Base-by-base conservation (phyloP, 2,888 invertebrate species). In the Leptarthrus brevirostris region DNA sequence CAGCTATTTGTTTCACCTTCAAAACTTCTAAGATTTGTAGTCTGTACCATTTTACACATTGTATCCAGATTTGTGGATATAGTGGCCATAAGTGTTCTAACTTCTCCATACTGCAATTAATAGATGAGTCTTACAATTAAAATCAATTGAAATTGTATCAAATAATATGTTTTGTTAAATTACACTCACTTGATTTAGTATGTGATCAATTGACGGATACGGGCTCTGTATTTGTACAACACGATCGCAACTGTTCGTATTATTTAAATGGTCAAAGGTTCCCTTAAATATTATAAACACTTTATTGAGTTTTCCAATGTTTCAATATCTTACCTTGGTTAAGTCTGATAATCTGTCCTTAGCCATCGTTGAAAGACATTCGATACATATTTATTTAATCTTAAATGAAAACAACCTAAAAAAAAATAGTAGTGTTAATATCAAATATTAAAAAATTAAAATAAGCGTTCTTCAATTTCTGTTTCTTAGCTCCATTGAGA, bases 321-420 rank as follows among this genome's bases (percentile, higher is more conserved):
- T n/a, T n/a, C n/a, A n/a, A n/a, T n/a, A n/a, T n/a, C n/a, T n/a
- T 79, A 84, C 83, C 83, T 83, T 83, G 72, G 83, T 78, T 78
- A 84, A 80, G 78, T 84, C 83, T 24, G 83, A 82, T 73, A 84
- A 80, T 77, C 83, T 82, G 77, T 84, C 83, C 81, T 80, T 80
- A 75, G 81, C 82, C 83, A 84, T 83, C 34, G 22, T 44, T 24
- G 6, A 6, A 12, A 12, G 40, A 40, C n/a, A 40, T 40, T 40
- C 40, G n/a, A 12, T 40, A 40, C 40, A n/a, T 3, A 3, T 8
- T 6, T 12, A 12, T 52, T 52, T 5, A 47, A 2, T n/a, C 47
- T 12, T 47, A 6, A 16, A 5, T 5, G 5, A 14, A 47, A 47
- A n/a, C n/a, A n/a, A 5, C 12, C 12, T 47, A 16, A 47, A 3